phyloP scores from a whole-genome alignment of 2,888 invertebrate genomes.

The Neocrepidodera transversa region DNA sequence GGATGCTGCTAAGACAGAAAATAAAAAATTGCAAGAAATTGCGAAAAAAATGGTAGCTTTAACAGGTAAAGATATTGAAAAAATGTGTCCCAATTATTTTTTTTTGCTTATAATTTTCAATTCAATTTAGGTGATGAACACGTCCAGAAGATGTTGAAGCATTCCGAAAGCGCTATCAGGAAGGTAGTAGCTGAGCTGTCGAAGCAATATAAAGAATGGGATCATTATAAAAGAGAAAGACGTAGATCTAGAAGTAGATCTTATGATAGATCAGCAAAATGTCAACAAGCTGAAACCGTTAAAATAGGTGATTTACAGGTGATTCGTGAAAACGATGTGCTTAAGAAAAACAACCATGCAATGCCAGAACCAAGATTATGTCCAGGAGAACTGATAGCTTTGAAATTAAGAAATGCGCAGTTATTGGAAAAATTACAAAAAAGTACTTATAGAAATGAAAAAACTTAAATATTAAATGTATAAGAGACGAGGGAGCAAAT shows the following conservation, averaged over 20 bases:
- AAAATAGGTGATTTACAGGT: neutral
- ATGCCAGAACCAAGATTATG: neutral
- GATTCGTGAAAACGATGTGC: neutral
- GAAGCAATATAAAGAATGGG: conserved; percentile 50
- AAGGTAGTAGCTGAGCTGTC: conserved; percentile 53
- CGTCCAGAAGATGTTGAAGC: conserved; percentile 51
- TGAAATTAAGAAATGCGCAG: neutral
- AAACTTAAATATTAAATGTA: too few species aligned
- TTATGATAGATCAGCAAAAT: neutral
- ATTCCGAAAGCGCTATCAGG: conserved; percentile 55
- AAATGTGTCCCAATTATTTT: too few species aligned
- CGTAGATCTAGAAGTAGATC: neutral
- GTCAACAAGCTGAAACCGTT: neutral
- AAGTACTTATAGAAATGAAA: neutral
- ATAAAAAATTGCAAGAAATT: conserved; percentile 45
- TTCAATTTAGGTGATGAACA: conserved; percentile 48
- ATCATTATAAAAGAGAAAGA: conserved; percentile 23
- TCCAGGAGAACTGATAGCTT: neutral
- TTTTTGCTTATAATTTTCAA: too few species aligned
- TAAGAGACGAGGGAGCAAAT: too few species aligned
- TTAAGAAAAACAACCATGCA: neutral
- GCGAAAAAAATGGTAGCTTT: conserved; percentile 42
- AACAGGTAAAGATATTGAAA: conserved; percentile 37
- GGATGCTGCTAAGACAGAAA: conserved; percentile 46
- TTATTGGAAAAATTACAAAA: neutral